Evolutionary conservation across 2,113 vertebrate genomes (phyloP).

Genomic region (Regulus satrapa): DNA sequence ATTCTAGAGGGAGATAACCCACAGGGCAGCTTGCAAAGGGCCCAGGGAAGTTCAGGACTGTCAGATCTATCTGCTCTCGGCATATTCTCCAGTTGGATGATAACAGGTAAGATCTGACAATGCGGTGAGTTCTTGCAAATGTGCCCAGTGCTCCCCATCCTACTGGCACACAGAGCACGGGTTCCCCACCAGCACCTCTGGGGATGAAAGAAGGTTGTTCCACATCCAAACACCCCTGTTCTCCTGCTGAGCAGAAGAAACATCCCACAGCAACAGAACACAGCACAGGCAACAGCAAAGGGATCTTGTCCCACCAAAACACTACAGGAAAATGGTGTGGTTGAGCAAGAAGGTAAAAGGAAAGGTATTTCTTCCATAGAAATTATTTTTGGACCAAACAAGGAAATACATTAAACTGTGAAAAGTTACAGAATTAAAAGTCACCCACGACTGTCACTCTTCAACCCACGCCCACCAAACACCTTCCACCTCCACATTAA

Average conservation of each 20-base stretch:
- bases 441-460: not conserved
- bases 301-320: not conserved
- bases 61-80: not conserved
- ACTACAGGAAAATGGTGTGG: not conserved
- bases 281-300: not conserved
- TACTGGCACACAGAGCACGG: fast-evolving
- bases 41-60: not conserved
- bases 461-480: not conserved
- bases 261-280: not conserved
- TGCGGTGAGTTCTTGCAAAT: not conserved
- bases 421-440: not conserved
- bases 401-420: not conserved
- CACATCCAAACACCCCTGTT: not conserved
- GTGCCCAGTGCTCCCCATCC: not conserved
- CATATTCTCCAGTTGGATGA: not conserved
- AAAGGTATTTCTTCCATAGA: not conserved
- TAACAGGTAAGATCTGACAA: not conserved
- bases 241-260: not conserved
- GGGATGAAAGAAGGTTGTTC: fast-evolving
- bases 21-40: not conserved
- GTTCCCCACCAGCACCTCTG: not conserved
- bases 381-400: not conserved
- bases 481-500: not conserved
- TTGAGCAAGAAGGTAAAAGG: not conserved
- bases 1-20: not conserved